Evolutionary conservation across 2,888 invertebrate species (phyloP).

Genomic region (Drosophila gaucha): DNA sequence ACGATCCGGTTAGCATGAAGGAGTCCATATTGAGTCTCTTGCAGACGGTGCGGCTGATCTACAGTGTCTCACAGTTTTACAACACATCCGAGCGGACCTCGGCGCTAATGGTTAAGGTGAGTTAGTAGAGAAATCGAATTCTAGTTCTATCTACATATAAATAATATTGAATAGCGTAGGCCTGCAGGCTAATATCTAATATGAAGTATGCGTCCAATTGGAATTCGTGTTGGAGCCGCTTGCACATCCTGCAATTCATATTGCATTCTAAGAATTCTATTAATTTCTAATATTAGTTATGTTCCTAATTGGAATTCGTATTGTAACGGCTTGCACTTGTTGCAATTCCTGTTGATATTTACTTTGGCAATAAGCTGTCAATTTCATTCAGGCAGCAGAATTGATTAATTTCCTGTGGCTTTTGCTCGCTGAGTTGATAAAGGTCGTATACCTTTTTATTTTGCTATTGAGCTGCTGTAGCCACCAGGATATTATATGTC

Average conservation of each 20-base stretch:
- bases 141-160: not conserved
- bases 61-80: conserved; percentile 97
- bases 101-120: conserved; percentile 96
- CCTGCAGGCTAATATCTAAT: no score
- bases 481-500: conserved; percentile 51
- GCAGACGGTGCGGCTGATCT: conserved; percentile 96
- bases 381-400: conserved; percentile 30
- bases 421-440: not conserved
- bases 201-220: no score
- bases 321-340: not conserved
- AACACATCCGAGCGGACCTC: conserved; percentile 98
- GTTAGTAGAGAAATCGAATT: not conserved
- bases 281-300: not conserved
- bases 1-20: conserved; percentile 96
- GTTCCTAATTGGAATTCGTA: not conserved
- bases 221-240: no score
- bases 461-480: conserved; percentile 31
- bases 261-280: not conserved
- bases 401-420: conserved; percentile 43
- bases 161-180: no score
- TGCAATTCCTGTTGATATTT: not conserved
- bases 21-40: conserved; percentile 94
- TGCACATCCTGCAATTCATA: no score
- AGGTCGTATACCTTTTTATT: conserved; percentile 28
- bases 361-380: conserved; percentile 64